Evolutionary conservation across 2,888 invertebrate genomes (phyloP), one percentile per base, ranked within the genome.

Genomic region (Acanthosepion esculentum): DNA sequence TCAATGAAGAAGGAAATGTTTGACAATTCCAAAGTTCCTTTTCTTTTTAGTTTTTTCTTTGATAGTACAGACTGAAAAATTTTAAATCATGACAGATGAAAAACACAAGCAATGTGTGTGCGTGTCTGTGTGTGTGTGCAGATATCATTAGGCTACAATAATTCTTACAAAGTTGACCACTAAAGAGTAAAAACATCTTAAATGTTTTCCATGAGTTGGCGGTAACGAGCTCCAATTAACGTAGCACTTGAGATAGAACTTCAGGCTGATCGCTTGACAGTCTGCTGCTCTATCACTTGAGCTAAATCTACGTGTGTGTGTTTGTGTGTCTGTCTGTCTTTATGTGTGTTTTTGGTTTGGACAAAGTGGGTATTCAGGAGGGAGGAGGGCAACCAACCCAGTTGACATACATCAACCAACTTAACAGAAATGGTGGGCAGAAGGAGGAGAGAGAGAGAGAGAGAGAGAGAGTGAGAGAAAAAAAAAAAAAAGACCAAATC

Each of bases 1-100:
- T 78, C 78, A n/a, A n/a, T 78, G 78, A 78, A 78, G 78, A 78
- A 78, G 78, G 78, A 78, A 78, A 78, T 78, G n/a, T 78, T 78
- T 78, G 78, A 78, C 50, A 93, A 48, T 53, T 93, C 48, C 29
- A 20, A 5, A n/a, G 33, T 92, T 92, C 29, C 23, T 29, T 48
- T 26, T 50, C 18, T n/a, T 29, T 93, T 93, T 50, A 55, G 4
- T 78, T 78, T 33, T n/a, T 8, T 33, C 12, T 78, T 78, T 78
- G 78, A 78, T 78, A 78, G 78, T 78, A 78, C 78, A 78, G n/a
- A 78, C 15, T 78, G n/a, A 78, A 78, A n/a, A 78, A n/a, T n/a
- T 78, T 78, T 78, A 59, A 33, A 78, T 78, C n/a, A 33, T n/a
- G 78, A 78, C n/a, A 59, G 59, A 59, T 59, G 59, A 59, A 59